phyloP scores from a whole-genome alignment of 2,888 invertebrate genomes.

The Bursaphelenchus okinawaensis region DNA sequence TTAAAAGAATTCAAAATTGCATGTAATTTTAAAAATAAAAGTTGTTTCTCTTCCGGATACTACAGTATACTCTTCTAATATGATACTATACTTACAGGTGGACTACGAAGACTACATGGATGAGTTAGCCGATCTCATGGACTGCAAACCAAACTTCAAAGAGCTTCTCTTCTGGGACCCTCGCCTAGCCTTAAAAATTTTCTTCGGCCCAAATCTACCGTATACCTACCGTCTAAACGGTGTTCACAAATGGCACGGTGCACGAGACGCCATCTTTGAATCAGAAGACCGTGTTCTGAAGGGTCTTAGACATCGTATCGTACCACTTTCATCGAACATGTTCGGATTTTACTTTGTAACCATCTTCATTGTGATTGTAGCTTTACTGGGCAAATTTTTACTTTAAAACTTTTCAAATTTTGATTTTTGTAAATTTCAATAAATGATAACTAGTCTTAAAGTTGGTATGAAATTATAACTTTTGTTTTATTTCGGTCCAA shows the following conservation, averaged over 20 bases:
- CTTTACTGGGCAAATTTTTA: background rate
- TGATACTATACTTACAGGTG: slow-evolving; percentile 44
- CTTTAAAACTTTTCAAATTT: too few species aligned
- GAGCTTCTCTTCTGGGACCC: slow-evolving; percentile 46
- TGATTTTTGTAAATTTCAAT: too few species aligned
- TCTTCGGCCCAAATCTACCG: slow-evolving; percentile 33
- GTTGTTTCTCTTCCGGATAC: too few species aligned
- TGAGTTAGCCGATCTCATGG: slow-evolving; percentile 59
- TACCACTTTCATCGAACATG: background rate
- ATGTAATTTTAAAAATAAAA: background rate
- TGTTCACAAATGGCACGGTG: slow-evolving; percentile 60
- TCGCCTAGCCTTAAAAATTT: slow-evolving; percentile 21
- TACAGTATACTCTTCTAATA: background rate
- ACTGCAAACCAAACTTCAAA: slow-evolving; percentile 59
- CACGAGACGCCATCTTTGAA: slow-evolving; percentile 58
- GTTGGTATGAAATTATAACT: too few species aligned
- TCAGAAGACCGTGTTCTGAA: slow-evolving; percentile 28
- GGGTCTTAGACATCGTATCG: slow-evolving; percentile 17
- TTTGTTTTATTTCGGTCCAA: too few species aligned
- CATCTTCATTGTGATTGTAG: background rate
- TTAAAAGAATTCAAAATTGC: slow-evolving; percentile 6
- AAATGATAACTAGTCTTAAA: too few species aligned
- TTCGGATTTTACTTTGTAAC: background rate
- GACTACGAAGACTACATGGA: slow-evolving; percentile 59
- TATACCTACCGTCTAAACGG: slow-evolving; percentile 51